Percentiles rank a stretch among this genome's conserved stretches.
phyloP scores from a whole-genome alignment of 2,888 invertebrate species.

The Uropetala carovei region DNA sequence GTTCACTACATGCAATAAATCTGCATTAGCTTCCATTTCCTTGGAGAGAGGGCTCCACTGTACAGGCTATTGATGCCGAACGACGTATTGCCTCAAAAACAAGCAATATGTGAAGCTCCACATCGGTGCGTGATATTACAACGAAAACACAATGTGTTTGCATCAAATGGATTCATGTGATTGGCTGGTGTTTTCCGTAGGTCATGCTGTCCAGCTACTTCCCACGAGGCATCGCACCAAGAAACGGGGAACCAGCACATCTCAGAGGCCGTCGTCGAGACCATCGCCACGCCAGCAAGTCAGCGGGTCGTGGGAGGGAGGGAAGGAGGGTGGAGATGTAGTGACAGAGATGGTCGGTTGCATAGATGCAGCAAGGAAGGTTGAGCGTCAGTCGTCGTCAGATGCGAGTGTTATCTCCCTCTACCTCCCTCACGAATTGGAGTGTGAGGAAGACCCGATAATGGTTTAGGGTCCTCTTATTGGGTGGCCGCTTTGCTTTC shows the following conservation, averaged over 20 bases:
- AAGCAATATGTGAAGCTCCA: too few relatives aligned
- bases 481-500: conserved; percentile 48
- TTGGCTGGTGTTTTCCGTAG: background rate
- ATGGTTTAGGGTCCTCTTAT: conserved; percentile 71
- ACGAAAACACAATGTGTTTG: too few relatives aligned
- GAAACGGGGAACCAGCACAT: conserved; percentile 6
- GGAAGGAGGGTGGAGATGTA: conserved; percentile 29
- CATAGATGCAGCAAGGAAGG: conserved; percentile 67
- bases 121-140: too few relatives aligned
- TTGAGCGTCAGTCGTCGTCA: conserved; percentile 75
- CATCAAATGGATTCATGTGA: too few relatives aligned
- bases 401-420: conserved; percentile 72
- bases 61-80: too few relatives aligned
- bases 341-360: background rate
- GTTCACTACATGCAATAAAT: too few relatives aligned
- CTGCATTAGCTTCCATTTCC: too few relatives aligned
- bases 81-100: too few relatives aligned
- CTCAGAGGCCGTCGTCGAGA: conserved; percentile 35
- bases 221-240: conserved; percentile 45
- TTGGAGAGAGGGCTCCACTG: too few relatives aligned
- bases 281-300: background rate
- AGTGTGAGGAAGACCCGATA: conserved; percentile 73
- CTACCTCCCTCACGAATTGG: conserved; percentile 70
- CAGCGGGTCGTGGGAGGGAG: conserved; percentile 25
- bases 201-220: conserved; percentile 29